Conservation (phyloP, 2,113 vertebrate species). For the Pseudopipra pipra region DNA sequence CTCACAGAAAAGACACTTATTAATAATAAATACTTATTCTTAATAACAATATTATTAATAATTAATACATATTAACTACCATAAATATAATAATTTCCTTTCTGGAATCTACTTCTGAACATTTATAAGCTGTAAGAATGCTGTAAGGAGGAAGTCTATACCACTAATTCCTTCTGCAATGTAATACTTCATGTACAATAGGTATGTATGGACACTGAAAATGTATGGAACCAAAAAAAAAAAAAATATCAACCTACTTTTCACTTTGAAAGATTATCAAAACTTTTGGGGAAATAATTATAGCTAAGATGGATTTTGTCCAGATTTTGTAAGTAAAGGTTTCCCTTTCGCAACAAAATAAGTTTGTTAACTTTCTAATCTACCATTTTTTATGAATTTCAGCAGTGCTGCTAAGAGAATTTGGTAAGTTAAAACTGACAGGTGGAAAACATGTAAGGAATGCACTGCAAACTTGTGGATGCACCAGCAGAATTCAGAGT, state of each 20-base stretch:
- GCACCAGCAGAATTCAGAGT: accelerated
- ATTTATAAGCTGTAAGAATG: not conserved
- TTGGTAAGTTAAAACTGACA: not conserved
- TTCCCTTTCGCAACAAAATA: not conserved
- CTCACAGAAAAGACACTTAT: not conserved
- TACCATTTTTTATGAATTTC: not conserved
- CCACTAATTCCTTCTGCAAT: not conserved
- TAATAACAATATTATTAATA: not conserved
- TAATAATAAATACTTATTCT: not conserved
- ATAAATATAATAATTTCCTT: not conserved
- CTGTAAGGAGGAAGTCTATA: not conserved
- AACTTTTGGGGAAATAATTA: not conserved
- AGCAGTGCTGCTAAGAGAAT: not conserved
- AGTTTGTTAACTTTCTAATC: not conserved
- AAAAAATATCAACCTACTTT: not conserved
- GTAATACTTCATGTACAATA: not conserved
- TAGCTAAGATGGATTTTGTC: not conserved
- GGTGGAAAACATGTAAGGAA: not conserved
- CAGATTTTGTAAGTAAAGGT: not conserved
- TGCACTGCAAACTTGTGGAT: not conserved
- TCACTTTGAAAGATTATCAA: not conserved
- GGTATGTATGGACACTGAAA: constrained; percentile 4
- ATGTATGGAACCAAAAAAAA: not conserved
- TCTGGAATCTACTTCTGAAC: constrained; percentile 1
- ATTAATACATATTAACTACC: not conserved